Base-by-base conservation (phyloP, 2,797 vertebrate species). In the Labeo calbasu region DNA sequence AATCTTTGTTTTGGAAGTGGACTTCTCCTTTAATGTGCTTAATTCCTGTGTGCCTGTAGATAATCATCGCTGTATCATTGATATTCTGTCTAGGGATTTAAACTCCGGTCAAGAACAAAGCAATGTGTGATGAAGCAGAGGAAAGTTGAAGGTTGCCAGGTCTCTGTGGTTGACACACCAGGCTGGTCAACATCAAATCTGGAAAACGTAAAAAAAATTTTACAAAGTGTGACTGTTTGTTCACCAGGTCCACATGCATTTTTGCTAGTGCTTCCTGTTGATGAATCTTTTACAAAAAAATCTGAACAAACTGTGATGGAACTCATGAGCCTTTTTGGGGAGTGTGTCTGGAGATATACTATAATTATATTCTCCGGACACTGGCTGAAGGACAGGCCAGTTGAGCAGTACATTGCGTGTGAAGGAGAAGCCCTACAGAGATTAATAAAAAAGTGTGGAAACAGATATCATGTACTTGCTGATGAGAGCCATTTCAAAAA, bases 291-390 rank as follows among this genome's bases (percentile, higher is more conserved):
- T 2, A 91, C 87, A 0, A 66, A 85, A 21, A 81, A 89, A 77
- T 92, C 92, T 46, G 13, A 4, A 4, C 11, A 40, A 70, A 88
- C 88, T 0, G 0, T 89, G 14, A 68, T 81, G 3, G 86, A 81
- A 15, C 32, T 90, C 12, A 84, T 91, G 86, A 75, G 21, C 63
- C 83, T 80, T 5, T 87, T 92, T 3, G 78, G 82, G 17, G 83
- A 90, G 40, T 59, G 19, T n/a, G 87, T 86, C 13, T 91, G 89
- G 90, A 90, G 69, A 84, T 78, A 91, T 65, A 88, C 87, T 76
- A 78, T 91, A 57, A 76, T 91, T 69, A 13, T 91, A 43, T 92
- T 91, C 82, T 88, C 75, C 9, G 75, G 77, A 84, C 23, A 85
- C 70, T 91, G 87, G 89, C 66, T 90, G 17, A 79, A 46, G 5